Conservation (phyloP, 1,140 invertebrate species). For the Psix sp. region DNA sequence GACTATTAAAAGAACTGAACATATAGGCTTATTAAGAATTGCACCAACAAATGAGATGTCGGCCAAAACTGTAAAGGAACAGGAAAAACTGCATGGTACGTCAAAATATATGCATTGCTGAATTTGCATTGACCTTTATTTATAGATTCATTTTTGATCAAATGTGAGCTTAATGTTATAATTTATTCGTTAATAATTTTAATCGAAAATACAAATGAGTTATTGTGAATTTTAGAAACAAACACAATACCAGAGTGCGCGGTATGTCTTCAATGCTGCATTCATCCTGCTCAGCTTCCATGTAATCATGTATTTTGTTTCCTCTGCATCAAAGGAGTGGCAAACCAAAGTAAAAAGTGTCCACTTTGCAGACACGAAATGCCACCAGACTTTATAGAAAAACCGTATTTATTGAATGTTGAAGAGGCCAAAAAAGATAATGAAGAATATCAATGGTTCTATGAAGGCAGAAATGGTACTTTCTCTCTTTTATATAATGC, state of each 20-base stretch:
- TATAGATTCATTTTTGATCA: no score
- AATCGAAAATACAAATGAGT: conserved; percentile 1
- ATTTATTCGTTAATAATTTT: not conserved
- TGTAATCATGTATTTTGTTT: conserved; percentile 98
- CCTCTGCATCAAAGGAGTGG: conserved; percentile 95
- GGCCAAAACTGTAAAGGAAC: no score
- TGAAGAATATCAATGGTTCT: conserved; percentile 95
- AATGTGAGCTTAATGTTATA: no score
- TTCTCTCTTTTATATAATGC: conserved; percentile 34
- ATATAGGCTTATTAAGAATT: no score
- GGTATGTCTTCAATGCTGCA: conserved; percentile 91
- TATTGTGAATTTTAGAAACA: conserved; percentile 29
- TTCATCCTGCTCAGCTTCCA: conserved; percentile 92
- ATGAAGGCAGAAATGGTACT: conserved; percentile 93
- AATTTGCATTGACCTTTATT: no score
- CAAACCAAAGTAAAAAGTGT: conserved; percentile 89
- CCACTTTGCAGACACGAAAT: conserved; percentile 91
- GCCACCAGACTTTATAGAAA: conserved; percentile 88
- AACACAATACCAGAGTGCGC: conserved; percentile 84
- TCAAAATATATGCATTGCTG: no score
- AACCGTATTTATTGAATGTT: conserved; percentile 86
- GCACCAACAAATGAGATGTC: no score
- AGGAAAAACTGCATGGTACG: no score
- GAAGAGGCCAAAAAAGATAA: conserved; percentile 78
- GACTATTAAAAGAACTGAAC: no score